These are phyloP conservation scores for Orthosia incerta DNA, from an alignment of 2,888 invertebrate genomes.

Conservation along the genomic window DNA sequence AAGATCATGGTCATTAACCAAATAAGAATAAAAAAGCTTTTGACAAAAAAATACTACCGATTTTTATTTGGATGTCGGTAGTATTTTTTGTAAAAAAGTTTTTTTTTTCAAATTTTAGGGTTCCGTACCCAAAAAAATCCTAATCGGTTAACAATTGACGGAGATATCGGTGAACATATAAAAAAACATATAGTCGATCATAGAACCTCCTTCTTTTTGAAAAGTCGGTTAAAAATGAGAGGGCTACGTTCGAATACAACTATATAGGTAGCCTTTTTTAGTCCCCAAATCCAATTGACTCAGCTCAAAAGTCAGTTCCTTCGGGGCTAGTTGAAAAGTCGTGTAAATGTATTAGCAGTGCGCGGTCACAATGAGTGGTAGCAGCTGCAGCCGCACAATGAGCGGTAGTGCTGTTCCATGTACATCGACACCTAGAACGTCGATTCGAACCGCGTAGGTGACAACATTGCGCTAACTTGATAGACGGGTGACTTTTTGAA, in stretches of 20 bases:
- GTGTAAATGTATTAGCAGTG: slow-evolving; percentile 49
- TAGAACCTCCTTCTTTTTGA: too few relatives aligned
- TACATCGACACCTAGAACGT: slow-evolving; percentile 15
- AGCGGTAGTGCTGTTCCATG: slow-evolving; percentile 57
- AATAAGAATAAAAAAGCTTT: neutral
- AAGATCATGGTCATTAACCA: neutral
- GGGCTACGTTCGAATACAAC: neutral
- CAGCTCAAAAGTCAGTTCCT: slow-evolving; percentile 17
- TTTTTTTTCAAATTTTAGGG: too few relatives aligned
- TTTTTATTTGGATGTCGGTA: too few relatives aligned
- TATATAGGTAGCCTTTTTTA: neutral
- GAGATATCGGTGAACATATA: too few relatives aligned
- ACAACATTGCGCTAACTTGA: slow-evolving; percentile 26
- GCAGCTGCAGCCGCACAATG: slow-evolving; percentile 23
- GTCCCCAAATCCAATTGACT: slow-evolving; percentile 24
- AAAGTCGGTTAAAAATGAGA: too few relatives aligned
- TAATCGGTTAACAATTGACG: too few relatives aligned
- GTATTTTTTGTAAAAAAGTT: too few relatives aligned
- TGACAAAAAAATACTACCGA: too few relatives aligned
- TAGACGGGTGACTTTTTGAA: neutral
- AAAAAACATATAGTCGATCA: too few relatives aligned
- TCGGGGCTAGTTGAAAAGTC: slow-evolving; percentile 58
- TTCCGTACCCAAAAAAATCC: too few relatives aligned
- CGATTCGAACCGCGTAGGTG: slow-evolving; percentile 1
- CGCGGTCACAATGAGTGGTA: slow-evolving; percentile 18